phyloP scores from a whole-genome alignment of 2,888 invertebrate species.

The Crematogaster levior region DNA sequence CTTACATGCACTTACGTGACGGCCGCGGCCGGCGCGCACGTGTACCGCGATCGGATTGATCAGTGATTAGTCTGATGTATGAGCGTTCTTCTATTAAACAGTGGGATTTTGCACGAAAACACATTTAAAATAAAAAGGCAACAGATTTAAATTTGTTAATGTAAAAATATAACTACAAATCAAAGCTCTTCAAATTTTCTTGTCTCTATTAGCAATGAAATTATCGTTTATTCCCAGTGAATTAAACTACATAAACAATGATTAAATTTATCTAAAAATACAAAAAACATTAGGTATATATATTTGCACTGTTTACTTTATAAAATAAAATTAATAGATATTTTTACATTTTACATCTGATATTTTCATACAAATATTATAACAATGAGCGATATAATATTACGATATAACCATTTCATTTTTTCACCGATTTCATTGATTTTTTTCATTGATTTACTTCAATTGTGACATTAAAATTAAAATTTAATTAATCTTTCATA shows the following conservation, averaged over 20 bases:
- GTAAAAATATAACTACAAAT: not conserved
- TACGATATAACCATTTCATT: not conserved
- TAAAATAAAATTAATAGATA: not conserved
- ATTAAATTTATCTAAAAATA: not conserved
- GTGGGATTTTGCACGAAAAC: not conserved
- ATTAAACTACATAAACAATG: not conserved
- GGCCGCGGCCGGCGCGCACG: not conserved
- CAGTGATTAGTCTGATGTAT: conserved; percentile 9
- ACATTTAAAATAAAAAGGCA: not conserved
- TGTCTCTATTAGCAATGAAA: not conserved
- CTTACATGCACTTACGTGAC: conserved; percentile 18
- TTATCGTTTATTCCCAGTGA: not conserved
- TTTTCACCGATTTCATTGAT: too few relatives aligned
- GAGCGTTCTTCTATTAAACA: too few relatives aligned
- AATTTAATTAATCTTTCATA: conserved; percentile 1
- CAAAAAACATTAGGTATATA: not conserved
- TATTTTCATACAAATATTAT: not conserved
- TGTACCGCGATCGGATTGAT: conserved; percentile 11
- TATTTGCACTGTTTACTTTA: not conserved
- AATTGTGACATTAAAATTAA: too few relatives aligned
- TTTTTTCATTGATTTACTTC: too few relatives aligned
- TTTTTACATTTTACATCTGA: not conserved
- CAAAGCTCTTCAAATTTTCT: not conserved
- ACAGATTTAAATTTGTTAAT: not conserved
- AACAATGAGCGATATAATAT: not conserved